These are phyloP conservation scores for Andrena fulva DNA, from an alignment of 2,888 invertebrate species.

Conservation along the genomic window DNA sequence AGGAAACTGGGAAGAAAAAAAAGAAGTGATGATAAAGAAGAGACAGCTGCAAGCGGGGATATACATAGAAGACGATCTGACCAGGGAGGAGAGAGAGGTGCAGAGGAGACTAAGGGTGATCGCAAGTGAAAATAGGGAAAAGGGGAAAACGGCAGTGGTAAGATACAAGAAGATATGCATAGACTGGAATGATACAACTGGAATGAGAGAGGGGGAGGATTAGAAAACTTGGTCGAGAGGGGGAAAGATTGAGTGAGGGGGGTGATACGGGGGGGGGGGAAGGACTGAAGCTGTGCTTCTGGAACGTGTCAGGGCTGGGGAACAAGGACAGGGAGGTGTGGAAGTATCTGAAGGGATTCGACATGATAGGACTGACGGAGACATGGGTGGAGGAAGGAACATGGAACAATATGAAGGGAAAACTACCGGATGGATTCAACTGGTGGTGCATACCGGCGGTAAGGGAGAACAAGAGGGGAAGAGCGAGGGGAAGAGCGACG, in stretches of 20 bases:
- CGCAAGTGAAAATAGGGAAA: conserved; percentile 1
- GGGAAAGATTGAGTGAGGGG: too few species aligned
- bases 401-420: conserved; percentile 5
- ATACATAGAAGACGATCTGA: conserved; percentile 11
- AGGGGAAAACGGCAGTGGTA: conserved; percentile 8
- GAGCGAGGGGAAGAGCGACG: neutral
- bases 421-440: too few species aligned
- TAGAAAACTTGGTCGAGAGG: neutral
- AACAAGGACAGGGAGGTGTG: conserved; percentile 8
- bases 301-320: conserved; percentile 8
- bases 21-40: conserved; percentile 13
- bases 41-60: neutral
- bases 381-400: conserved; percentile 8
- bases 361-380: conserved; percentile 6
- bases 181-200: neutral
- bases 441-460: neutral
- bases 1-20: conserved; percentile 1
- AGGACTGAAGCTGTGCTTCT: conserved; percentile 11
- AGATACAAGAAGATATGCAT: conserved; percentile 12
- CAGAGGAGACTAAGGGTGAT: neutral
- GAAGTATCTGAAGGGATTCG: neutral
- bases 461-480: neutral
- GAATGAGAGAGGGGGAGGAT: neutral
- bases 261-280: too few species aligned
- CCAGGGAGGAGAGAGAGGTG: conserved; percentile 7